Evolutionary conservation across 2,113 vertebrate genomes (phyloP).

Genomic region (Vulpes vulpes): DNA sequence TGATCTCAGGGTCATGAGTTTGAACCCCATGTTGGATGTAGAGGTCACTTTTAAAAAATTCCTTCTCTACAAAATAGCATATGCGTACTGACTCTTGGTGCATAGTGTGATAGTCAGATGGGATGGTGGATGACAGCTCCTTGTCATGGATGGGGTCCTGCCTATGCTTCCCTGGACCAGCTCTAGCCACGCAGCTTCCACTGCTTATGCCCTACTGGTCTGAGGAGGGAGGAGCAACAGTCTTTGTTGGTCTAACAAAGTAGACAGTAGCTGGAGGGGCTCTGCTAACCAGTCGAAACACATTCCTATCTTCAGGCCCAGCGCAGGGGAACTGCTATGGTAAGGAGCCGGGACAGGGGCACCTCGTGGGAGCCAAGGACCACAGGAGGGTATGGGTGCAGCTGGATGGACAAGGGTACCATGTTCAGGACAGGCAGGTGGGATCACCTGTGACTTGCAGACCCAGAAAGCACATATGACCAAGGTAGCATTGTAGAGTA

Average conservation of each 20-base stretch:
- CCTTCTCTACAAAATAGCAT: neutral
- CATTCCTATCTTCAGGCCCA: accelerated
- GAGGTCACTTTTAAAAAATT: neutral
- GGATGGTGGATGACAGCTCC: neutral
- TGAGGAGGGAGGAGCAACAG: no score
- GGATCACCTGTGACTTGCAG: neutral
- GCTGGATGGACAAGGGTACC: neutral
- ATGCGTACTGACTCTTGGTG: neutral
- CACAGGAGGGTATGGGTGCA: neutral
- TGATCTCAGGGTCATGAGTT: neutral
- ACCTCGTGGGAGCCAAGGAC: neutral
- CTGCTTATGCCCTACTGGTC: neutral
- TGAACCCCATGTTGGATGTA: neutral
- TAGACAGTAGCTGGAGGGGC: neutral
- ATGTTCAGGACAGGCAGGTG: neutral
- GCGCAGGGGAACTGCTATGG: neutral
- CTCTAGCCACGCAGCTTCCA: neutral
- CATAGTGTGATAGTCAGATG: no score
- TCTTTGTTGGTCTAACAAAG: accelerated
- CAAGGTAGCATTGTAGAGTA: neutral
- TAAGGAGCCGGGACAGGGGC: accelerated
- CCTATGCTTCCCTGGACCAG: neutral
- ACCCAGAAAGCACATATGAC: neutral
- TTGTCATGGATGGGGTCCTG: no score
- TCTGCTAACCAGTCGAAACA: accelerated